These are phyloP conservation scores for Phycodurus eques DNA, from an alignment of 2,113 vertebrate genomes.

Conservation along the genomic window DNA sequence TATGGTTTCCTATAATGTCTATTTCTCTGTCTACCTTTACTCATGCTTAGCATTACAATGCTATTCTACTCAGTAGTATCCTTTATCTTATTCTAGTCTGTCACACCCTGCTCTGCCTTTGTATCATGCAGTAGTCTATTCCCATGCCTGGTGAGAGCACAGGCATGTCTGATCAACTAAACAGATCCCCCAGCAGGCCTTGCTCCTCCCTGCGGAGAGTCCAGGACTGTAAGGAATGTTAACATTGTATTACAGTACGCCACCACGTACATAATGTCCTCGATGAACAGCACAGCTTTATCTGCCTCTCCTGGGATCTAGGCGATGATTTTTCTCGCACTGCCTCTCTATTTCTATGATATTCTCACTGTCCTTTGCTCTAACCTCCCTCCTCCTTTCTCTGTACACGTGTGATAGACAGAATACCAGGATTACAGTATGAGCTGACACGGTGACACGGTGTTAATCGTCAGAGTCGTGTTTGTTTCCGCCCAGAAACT, in stretches of 20 bases:
- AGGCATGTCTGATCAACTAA: conserved; percentile 65
- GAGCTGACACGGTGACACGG: conserved; percentile 71
- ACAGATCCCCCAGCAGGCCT: conserved; percentile 69
- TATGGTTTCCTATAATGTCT: conserved; percentile 6
- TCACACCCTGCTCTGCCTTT: conserved; percentile 51
- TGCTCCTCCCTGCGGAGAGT: conserved; percentile 54
- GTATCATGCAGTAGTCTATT: conserved; percentile 46
- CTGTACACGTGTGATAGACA: conserved; percentile 65
- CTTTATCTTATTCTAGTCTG: conserved; percentile 56
- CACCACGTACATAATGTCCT: conserved; percentile 60
- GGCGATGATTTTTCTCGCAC: conserved; percentile 41
- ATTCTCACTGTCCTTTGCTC: conserved; percentile 51
- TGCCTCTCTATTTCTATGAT: conserved; percentile 43
- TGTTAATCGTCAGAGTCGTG: conserved; percentile 70
- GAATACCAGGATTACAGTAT: conserved; percentile 73
- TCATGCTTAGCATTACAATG: conserved; percentile 40
- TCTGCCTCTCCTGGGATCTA: conserved; percentile 61
- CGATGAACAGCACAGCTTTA: conserved; percentile 65
- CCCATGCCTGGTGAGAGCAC: conserved; percentile 47
- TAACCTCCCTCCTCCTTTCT: conserved; percentile 40
- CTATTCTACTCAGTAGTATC: conserved; percentile 40
- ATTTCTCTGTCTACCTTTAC: conserved; percentile 41
- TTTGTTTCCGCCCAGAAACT: conserved; percentile 74
- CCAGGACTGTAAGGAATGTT: conserved; percentile 62
- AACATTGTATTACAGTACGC: conserved; percentile 58